Base-by-base conservation (phyloP, 2,113 vertebrate genomes). In the Aegotheles bennettii region DNA sequence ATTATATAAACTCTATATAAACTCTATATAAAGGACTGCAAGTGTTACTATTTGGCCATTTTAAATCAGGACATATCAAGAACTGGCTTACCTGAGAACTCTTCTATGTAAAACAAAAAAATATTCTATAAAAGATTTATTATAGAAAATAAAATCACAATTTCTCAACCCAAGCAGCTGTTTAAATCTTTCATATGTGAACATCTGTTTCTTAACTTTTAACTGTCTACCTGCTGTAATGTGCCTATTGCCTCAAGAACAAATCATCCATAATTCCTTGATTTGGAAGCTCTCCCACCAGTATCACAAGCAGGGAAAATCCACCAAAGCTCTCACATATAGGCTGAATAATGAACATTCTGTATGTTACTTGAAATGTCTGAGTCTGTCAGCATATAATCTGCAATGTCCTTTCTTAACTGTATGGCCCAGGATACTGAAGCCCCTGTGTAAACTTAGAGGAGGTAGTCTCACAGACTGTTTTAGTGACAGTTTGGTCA, bases 391-490 rank as follows among this genome's bases (percentile, higher is more conserved):
- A 70, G 21, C 16, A 10, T 17, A 8, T 33, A 8, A 29, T 85
- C 15, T 64, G 13, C 33, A 36, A 10, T 20, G 19, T 48, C 14
- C 40, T 78, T 82, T 26, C 28, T 54, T 42, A 17, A 11, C 12
- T 82, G 5, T 23, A 17, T 59, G 25, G 24, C 18, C 11, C 0
- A 0, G 23, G 11, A 64, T 19, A 6, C 3, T 31, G 16, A 61
- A 60, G 36, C 2, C 6, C 9, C 29, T 29, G 7, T 23, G 43
- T 17, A 26, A 88, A 38, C 13, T 43, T 21, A 38, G 9, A 35
- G 26, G 4, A 60, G 2, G 4, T 28, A 56, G 29, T 42, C 45
- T 84, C 26, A 43, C 31, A 59, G 45, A 24, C 18, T 26, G 43
- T 48, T 57, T 77, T 31, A 61, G 9, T 77, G 53, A n/a, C 11